phyloP scores from a whole-genome alignment of 2,888 invertebrate species.

The Lymantria dispar region DNA sequence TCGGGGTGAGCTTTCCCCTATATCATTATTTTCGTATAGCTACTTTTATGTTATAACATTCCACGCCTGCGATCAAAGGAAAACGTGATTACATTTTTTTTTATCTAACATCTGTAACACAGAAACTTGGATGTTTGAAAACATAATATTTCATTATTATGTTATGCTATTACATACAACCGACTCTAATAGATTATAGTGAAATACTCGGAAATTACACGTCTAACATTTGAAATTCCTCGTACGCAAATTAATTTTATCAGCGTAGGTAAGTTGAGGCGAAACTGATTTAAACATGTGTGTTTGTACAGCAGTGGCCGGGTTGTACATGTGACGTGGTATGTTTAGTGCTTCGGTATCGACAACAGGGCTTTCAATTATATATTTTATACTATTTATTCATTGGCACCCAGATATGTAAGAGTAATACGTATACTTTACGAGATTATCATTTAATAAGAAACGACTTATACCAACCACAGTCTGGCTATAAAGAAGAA shows the following conservation, averaged over 20 bases:
- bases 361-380: neutral
- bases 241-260: slow-evolving; percentile 50
- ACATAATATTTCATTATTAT: slow-evolving; percentile 2
- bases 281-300: slow-evolving; percentile 57
- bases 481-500: no score
- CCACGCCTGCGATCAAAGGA: slow-evolving; percentile 6
- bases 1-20: slow-evolving; percentile 88
- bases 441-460: no score
- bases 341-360: slow-evolving; percentile 30
- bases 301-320: slow-evolving; percentile 55
- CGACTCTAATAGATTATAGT: slow-evolving; percentile 7
- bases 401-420: no score
- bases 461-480: no score
- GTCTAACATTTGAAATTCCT: slow-evolving; percentile 26
- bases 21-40: neutral
- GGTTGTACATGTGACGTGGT: slow-evolving; percentile 54
- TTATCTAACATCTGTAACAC: slow-evolving; percentile 2
- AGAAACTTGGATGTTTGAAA: neutral
- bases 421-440: no score
- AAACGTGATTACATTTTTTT: slow-evolving; percentile 1
- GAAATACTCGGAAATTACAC: slow-evolving; percentile 17
- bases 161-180: slow-evolving; percentile 4
- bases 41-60: neutral
- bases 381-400: neutral
- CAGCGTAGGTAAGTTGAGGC: slow-evolving; percentile 45